These are phyloP conservation scores for Drosophila pruinosa DNA, from an alignment of 1,140 invertebrate species.

Conservation along the genomic window DNA sequence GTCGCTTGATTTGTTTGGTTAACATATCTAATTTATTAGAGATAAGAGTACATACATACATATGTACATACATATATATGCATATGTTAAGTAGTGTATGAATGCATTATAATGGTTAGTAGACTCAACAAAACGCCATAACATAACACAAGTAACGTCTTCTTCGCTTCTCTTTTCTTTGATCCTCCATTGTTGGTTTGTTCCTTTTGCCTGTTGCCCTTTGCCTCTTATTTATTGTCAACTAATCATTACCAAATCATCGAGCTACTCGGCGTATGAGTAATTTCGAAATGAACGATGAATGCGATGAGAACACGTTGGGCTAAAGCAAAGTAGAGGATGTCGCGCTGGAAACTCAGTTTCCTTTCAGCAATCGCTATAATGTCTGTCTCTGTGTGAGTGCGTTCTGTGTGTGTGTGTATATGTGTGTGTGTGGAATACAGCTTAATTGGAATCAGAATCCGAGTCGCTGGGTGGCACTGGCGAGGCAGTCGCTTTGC, in stretches of 20 bases:
- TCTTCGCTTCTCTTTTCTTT: not conserved
- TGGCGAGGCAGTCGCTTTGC: constrained; percentile 83
- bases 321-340: constrained; percentile 6
- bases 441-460: constrained; percentile 82
- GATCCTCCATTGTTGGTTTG: not conserved
- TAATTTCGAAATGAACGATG: constrained; percentile 2
- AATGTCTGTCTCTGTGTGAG: not conserved
- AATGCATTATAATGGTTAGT: constrained; percentile 21
- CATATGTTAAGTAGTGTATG: constrained; percentile 17
- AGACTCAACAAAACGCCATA: constrained; percentile 20
- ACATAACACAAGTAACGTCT: not conserved
- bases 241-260: constrained; percentile 48
- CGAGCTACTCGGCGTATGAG: constrained; percentile 10
- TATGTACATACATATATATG: constrained; percentile 15
- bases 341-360: not conserved
- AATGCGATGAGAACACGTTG: constrained; percentile 10
- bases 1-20: constrained; percentile 22
- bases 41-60: constrained; percentile 37
- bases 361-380: constrained; percentile 2
- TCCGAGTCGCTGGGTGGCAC: constrained; percentile 85
- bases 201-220: not conserved
- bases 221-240: constrained; percentile 68
- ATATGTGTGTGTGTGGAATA: not conserved
- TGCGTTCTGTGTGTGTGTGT: not conserved
- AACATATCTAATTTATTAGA: constrained; percentile 6